Conservation (phyloP, 2,113 vertebrate genomes). For the Dasypus novemcinctus region DNA sequence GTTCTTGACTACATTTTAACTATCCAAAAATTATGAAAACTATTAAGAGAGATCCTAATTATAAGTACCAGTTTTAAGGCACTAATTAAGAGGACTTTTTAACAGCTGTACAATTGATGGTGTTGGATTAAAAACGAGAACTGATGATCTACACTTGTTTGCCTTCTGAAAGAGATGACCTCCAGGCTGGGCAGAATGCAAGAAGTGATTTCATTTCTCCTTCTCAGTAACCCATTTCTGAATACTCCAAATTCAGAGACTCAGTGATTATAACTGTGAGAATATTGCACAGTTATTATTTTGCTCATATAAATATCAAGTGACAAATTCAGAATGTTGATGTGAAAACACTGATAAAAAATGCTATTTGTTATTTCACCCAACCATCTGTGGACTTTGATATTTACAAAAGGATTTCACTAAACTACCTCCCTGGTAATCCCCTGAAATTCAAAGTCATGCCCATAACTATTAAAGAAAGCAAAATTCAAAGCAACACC, state of each 20-base stretch:
- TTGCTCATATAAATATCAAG: background rate
- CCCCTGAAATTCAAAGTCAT: background rate
- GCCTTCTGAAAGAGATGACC: background rate
- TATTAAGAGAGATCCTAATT: background rate
- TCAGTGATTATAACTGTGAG: background rate
- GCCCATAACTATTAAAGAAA: background rate
- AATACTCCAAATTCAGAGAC: background rate
- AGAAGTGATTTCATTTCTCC: background rate
- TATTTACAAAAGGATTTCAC: background rate
- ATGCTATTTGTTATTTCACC: background rate
- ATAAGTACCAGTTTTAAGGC: background rate
- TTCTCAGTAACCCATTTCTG: background rate
- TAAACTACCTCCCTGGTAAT: background rate
- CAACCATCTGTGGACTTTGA: background rate
- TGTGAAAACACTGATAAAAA: background rate
- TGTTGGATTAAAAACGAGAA: background rate
- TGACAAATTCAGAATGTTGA: background rate
- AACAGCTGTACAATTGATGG: background rate
- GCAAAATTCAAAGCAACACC: background rate
- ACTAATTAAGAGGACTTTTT: background rate
- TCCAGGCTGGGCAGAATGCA: too few species aligned
- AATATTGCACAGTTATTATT: background rate
- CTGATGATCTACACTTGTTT: background rate
- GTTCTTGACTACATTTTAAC: background rate
- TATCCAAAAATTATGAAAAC: background rate